A percentile compares a stretch with the other conserved stretches of the same genome.
Evolutionary conservation across 2,888 invertebrate genomes (phyloP).

Genomic region (Lithophane semibrunnea): DNA sequence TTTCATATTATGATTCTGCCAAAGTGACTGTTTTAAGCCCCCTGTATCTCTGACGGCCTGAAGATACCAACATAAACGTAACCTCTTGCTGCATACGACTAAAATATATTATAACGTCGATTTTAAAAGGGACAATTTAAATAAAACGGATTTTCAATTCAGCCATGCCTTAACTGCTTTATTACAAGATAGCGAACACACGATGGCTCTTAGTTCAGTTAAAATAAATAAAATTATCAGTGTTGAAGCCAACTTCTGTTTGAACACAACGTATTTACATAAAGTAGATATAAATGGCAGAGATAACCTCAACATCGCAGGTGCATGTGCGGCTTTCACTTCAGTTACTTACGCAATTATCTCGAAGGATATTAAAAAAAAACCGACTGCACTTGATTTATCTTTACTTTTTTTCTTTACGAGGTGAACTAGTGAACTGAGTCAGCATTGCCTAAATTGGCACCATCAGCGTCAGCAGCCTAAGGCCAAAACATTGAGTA

Average conservation of each 20-base stretch:
- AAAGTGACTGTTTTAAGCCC: too few species aligned
- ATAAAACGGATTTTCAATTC: neutral
- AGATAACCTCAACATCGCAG: constrained; percentile 50
- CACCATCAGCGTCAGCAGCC: neutral
- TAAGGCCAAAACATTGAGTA: neutral
- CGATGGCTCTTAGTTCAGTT: neutral
- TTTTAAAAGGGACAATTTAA: too few species aligned
- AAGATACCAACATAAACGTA: too few species aligned
- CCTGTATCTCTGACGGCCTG: too few species aligned
- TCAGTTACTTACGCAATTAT: constrained; percentile 40
- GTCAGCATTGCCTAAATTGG: neutral
- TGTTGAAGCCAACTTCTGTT: constrained; percentile 14
- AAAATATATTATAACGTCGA: too few species aligned
- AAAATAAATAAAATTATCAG: constrained; percentile 33
- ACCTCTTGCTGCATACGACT: too few species aligned
- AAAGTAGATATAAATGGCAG: constrained; percentile 43
- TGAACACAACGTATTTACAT: constrained; percentile 38
- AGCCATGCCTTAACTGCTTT: neutral
- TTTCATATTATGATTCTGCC: too few species aligned
- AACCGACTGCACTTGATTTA: constrained; percentile 34
- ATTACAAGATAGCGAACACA: neutral
- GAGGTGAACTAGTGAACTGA: constrained; percentile 36
- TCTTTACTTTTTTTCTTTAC: constrained; percentile 20
- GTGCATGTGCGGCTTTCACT: constrained; percentile 48
- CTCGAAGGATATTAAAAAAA: constrained; percentile 49